Percentiles rank a stretch among this genome's conserved stretches.
Conservation (phyloP, 1,140 invertebrate genomes). For the Brachionus plicatilis region DNA sequence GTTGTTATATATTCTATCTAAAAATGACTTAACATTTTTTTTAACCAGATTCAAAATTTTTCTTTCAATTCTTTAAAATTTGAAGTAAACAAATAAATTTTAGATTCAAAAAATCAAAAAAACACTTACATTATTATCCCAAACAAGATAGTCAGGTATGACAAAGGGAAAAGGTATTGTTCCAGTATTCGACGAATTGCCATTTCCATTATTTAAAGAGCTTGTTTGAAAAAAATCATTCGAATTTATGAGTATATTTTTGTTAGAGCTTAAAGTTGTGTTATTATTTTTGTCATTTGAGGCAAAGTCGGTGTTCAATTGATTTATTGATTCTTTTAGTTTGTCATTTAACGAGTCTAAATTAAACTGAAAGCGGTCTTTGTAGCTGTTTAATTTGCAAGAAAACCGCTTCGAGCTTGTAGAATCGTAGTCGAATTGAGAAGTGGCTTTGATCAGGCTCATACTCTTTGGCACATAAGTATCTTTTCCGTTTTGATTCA, state of each 20-base stretch:
- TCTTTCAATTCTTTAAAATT: no score
- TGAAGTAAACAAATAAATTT: not conserved
- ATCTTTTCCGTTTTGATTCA: conserved; percentile 12
- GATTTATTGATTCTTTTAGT: conserved; percentile 9
- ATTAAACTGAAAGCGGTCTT: conserved; percentile 12
- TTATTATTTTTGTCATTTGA: conserved; percentile 29
- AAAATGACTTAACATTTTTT: no score
- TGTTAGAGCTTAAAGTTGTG: not conserved
- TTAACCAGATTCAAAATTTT: no score
- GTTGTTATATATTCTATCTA: no score
- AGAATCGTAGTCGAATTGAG: not conserved
- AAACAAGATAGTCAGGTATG: conserved; percentile 17
- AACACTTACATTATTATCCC: conserved; percentile 28
- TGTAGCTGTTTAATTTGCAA: conserved; percentile 17
- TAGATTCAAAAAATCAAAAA: not conserved
- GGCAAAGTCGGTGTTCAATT: not conserved
- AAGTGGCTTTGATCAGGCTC: not conserved
- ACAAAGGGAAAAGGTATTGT: conserved; percentile 11
- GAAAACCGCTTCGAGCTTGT: not conserved
- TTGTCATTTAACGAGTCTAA: not conserved
- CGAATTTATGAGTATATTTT: not conserved
- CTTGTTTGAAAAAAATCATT: conserved; percentile 16
- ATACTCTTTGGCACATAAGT: conserved; percentile 21
- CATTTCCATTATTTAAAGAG: not conserved
- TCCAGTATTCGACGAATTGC: not conserved